Conservation (phyloP, 2,113 vertebrate genomes). For the Hypomesus transpacificus region DNA sequence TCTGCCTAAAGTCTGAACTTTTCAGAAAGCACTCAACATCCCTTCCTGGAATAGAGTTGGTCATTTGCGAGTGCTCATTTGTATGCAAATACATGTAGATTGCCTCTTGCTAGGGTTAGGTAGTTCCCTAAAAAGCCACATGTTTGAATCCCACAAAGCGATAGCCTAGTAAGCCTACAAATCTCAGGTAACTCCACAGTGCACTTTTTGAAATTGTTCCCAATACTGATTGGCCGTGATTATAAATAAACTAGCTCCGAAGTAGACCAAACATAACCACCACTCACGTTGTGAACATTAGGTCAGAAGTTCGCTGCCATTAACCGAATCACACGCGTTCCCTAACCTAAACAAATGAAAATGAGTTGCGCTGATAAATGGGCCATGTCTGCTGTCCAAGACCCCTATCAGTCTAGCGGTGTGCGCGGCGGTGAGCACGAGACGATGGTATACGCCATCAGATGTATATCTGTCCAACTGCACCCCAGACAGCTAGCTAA, state of each 20-base stretch:
- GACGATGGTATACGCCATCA: neutral
- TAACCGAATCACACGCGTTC: neutral
- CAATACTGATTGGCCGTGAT: neutral
- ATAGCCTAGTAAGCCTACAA: too few species aligned
- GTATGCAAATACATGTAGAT: constrained; percentile 70
- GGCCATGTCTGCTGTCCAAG: neutral
- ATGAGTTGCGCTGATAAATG: neutral
- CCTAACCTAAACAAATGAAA: neutral
- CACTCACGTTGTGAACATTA: neutral
- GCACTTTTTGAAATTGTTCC: neutral
- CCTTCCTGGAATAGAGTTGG: too few species aligned
- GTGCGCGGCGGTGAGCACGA: neutral
- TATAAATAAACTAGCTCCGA: neutral
- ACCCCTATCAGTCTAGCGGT: neutral
- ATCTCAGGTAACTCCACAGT: neutral
- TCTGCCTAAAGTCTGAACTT: too few species aligned
- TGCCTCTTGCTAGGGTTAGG: constrained; percentile 64
- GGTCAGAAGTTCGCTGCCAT: neutral
- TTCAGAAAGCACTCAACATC: too few species aligned
- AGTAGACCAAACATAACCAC: neutral
- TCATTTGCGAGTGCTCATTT: too few species aligned
- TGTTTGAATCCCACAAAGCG: neutral
- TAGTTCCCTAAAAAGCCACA: constrained; percentile 48
- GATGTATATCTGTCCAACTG: neutral
- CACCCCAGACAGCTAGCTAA: neutral